Evolutionary conservation across 2,888 invertebrate species (phyloP), one percentile per base, ranked within the genome.

Genomic region (Melikaiella ostensackeni): DNA sequence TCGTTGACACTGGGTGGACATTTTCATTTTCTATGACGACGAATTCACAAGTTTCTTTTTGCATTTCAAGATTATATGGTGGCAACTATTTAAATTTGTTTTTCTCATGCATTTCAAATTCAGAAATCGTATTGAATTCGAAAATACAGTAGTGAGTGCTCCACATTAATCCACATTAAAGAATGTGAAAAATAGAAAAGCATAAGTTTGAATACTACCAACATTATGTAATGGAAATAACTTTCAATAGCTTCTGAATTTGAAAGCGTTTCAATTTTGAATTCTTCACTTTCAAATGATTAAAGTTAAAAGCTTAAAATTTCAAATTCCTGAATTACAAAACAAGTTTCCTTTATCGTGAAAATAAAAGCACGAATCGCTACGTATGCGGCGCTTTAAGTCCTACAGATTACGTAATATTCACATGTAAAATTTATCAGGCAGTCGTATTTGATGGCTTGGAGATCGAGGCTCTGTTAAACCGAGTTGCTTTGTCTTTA

Each of bases 381-480:
- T 62, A 62, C 4, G 33, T 63, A 63, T 63, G 50, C 70, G 50
- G 46, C 70, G 70, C 70, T 70, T 50, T 70, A 50, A 50, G 46
- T 70, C 50, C 70, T 70, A 70, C n/a, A 50, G 27, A 50, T 30
- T 27, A 70, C 42, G 27, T 50, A 50, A n/a, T 70, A 70, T 70
- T 70, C 70, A 70, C 70, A 70, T 55, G 50, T 70, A 46, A 55
- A 70, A 46, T 70, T 70, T 70, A n/a, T 70, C 30, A 55, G 50
- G 70, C 70, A 70, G 70, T 70, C 70, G 70, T 70, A 70, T 30
- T 70, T 70, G 19, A 70, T 50, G 50, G 50, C 50, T 55, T 46
- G 70, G 70, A 70, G 30, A 70, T 50, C 50, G 50, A 33, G 33
- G 50, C 70, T 70, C 70, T 70, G 46, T 70, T 70, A 55, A 70